Base-by-base conservation (phyloP, 2,888 invertebrate genomes). In the Pteria penguin region DNA sequence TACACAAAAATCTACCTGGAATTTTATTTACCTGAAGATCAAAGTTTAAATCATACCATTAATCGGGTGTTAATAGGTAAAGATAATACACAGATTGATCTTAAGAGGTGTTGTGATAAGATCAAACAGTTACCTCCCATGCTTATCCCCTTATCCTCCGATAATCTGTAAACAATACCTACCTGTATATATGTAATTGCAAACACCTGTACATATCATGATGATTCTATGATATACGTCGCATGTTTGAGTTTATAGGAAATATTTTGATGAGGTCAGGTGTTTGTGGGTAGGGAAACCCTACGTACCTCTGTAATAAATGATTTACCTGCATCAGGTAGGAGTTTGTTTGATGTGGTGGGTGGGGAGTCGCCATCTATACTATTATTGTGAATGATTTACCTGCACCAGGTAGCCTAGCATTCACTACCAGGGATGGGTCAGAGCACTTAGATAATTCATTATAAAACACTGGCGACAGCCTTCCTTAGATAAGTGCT, bases 41-140 rank as follows among this genome's bases (percentile, higher is more conserved):
- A 45, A 45, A 45, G n/a, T 1, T 18, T 45, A 45, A 45, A 45
- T 45, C 11, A 45, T 8, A 27, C 11, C 24, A 4, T 11, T 26
- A 60, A 22, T 60, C 60, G 29, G 60, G 60, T 60, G 60, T 29
- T 60, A 60, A 60, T 60, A 60, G 27, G 24, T 11, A 24, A 60
- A 60, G 27, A 60, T 27, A 60, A 60, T 60, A 60, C 11, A n/a
- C 5, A 4, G 4, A 8, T 4, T 60, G 24, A 60, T 60, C 24
- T 26, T 8, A 8, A 1, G 27, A 60, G 27, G 60, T 60, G 60
- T 60, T 27, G 29, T 11, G 27, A 27, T 26, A 11, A 22, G 27
- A 26, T 27, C 22, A 22, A 60, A 26, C 4, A 60, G 60, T 60
- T 60, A 60, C 60, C 60, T 60, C 60, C 60, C 60, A 11, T 60